Base-by-base conservation (phyloP, 2,113 vertebrate species). In the Coregonus clupeaformis region DNA sequence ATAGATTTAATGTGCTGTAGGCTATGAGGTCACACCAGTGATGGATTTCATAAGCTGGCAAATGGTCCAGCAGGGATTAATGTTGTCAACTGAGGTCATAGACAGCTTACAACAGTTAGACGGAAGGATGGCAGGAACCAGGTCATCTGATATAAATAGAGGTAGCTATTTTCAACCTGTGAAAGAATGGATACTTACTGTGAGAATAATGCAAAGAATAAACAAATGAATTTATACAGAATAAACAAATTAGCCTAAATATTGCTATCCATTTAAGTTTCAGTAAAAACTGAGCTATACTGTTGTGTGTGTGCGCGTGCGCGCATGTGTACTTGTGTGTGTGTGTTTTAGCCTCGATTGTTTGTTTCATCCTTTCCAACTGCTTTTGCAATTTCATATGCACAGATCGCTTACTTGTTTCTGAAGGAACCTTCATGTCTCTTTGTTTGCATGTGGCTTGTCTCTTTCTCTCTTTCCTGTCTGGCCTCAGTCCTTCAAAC, bases 401-500 rank as follows among this genome's bases (percentile, higher is more conserved):
- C 5, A 60, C n/a, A 14, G 18, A 60, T n/a, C 5, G n/a, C n/a
- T 22, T 20, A 55, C 52, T 20, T 60, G 2, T 60, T 60, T 60
- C n/a, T 11, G 52, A 55, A 20, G 52, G 16, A 22, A 60, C n/a
- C 49, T 18, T 71, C 27, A 25, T 6, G 14, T 60, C 14, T 60
- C n/a, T 72, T 12, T 72, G 9, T 42, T 62, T 16, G 18, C n/a
- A 55, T 29, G 1, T 20, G 18, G 16, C 3, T 7, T 32, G 30
- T 18, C 4, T 36, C 65, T 25, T 67, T 6, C 2, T 36, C 49
- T 45, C 57, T 64, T 65, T 52, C 68, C n/a, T 64, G 16, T 78
- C 2, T 71, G 1, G 62, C 69, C 20, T 60, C 78, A 91, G 89
- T 89, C 47, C 83, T 91, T 69, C 87, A 89, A 13, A 86, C 79